Evolutionary conservation across 2,888 invertebrate species (phyloP).

Genomic region (Drosophila pseudotalamancana): DNA sequence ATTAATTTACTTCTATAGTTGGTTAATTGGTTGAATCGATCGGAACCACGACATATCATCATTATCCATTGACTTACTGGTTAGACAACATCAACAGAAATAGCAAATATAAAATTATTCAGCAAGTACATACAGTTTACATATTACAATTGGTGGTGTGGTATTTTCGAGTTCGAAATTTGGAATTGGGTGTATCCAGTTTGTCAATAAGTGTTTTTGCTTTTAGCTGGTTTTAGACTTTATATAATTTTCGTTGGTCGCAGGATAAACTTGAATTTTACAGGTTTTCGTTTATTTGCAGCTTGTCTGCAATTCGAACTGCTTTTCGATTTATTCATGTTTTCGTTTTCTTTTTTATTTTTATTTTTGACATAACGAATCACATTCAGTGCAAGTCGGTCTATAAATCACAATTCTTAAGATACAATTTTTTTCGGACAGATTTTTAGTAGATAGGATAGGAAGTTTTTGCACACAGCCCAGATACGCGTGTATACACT

Average conservation of each 20-base stretch:
- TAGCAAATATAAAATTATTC: conserved; percentile 15
- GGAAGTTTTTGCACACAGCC: too few species aligned
- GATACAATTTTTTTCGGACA: conserved; percentile 14
- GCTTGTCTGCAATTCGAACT: conserved; percentile 45
- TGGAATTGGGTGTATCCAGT: conserved; percentile 4
- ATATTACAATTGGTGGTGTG: conserved; percentile 20
- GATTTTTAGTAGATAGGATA: conserved; percentile 6
- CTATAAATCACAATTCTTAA: conserved; percentile 25
- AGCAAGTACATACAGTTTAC: conserved; percentile 21
- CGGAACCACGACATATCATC: conserved; percentile 19
- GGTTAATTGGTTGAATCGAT: conserved; percentile 42
- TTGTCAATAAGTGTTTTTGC: conserved; percentile 14
- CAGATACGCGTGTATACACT: not conserved
- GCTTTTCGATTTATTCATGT: conserved; percentile 10
- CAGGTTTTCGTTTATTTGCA: conserved; percentile 44
- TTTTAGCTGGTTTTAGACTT: conserved; percentile 20
- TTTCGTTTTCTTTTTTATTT: conserved; percentile 5
- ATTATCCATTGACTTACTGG: conserved; percentile 31
- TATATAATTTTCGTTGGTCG: conserved; percentile 33
- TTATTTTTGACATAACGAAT: conserved; percentile 30
- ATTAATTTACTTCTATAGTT: conserved; percentile 55
- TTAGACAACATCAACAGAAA: conserved; percentile 11
- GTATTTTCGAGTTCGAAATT: conserved; percentile 17
- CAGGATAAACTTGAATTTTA: conserved; percentile 71
- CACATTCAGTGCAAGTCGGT: conserved; percentile 5